A percentile compares a stretch with the other conserved stretches of the same genome.
phyloP scores from a whole-genome alignment of 2,797 vertebrate species.

The Streptopelia turtur region DNA sequence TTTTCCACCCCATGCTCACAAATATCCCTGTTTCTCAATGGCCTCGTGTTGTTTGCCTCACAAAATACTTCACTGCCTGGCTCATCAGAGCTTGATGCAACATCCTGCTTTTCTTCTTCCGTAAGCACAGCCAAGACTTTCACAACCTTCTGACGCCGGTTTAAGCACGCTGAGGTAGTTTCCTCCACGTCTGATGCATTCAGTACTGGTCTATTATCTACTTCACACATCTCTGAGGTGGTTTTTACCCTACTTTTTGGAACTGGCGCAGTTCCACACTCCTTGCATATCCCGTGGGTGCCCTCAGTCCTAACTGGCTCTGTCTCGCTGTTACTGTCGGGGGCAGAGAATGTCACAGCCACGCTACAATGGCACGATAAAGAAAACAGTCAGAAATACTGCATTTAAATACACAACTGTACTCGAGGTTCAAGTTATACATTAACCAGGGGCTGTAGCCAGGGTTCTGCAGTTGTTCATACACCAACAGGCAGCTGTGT shows the following conservation, averaged over 20 bases:
- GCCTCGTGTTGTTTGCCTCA: neutral
- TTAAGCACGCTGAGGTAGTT: neutral
- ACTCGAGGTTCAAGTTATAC: neutral
- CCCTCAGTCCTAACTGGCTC: conserved; percentile 45
- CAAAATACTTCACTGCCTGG: neutral
- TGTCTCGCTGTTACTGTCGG: conserved; percentile 56
- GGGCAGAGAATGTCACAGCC: conserved; percentile 64
- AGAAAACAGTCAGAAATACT: conserved; percentile 30
- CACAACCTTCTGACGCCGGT: conserved; percentile 41
- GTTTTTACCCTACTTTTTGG: conserved; percentile 47
- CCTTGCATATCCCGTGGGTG: neutral
- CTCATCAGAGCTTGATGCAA: conserved; percentile 39
- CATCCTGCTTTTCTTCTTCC: conserved; percentile 55
- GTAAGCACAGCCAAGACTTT: conserved; percentile 32
- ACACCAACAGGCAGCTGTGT: neutral
- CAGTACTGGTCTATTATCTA: conserved; percentile 44
- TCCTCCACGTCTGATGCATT: conserved; percentile 7
- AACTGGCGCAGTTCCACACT: conserved; percentile 21
- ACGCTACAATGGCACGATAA: conserved; percentile 64
- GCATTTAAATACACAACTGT: neutral
- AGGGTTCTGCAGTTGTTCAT: neutral
- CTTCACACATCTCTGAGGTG: conserved; percentile 27
- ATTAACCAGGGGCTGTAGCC: neutral
- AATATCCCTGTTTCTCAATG: neutral
- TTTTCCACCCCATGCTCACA: neutral